These are phyloP conservation scores for Orussus abietinus DNA, from an alignment of 1,140 invertebrate species.

Conservation along the genomic window DNA sequence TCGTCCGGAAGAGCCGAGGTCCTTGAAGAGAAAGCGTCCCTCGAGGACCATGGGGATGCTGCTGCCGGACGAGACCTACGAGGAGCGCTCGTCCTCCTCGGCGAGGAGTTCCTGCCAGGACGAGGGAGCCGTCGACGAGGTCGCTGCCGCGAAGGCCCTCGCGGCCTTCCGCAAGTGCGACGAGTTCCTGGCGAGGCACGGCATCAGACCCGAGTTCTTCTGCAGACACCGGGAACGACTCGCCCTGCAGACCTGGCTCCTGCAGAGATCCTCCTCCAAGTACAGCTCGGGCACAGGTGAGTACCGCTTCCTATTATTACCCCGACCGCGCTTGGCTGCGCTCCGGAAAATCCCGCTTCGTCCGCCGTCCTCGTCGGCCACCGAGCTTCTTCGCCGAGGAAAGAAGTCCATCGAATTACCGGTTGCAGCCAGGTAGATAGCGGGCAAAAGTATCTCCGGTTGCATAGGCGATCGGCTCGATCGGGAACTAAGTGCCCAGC, in stretches of 20 bases:
- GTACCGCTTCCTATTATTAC: no score
- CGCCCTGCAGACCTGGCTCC: constrained; percentile 52
- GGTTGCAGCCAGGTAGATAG: no score
- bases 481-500: no score
- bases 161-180: constrained; percentile 59
- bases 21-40: constrained; percentile 7
- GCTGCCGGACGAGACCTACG: constrained; percentile 66
- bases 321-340: no score
- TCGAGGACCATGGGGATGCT: constrained; percentile 53
- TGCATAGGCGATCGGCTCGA: no score
- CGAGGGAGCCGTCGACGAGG: constrained; percentile 36
- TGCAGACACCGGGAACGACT: constrained; percentile 57
- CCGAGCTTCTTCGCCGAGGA: no score
- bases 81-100: constrained; percentile 45
- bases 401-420: no score
- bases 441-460: no score
- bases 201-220: constrained; percentile 64
- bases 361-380: no score
- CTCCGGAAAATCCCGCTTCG: no score
- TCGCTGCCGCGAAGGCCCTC: constrained; percentile 51
- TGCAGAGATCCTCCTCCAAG: constrained; percentile 34
- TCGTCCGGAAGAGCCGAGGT: background rate
- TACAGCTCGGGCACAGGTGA: constrained; percentile 29
- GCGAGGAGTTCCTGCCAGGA: constrained; percentile 23
- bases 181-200: constrained; percentile 60